phyloP scores from a whole-genome alignment of 2,797 vertebrate species.

The Poecile montanus region DNA sequence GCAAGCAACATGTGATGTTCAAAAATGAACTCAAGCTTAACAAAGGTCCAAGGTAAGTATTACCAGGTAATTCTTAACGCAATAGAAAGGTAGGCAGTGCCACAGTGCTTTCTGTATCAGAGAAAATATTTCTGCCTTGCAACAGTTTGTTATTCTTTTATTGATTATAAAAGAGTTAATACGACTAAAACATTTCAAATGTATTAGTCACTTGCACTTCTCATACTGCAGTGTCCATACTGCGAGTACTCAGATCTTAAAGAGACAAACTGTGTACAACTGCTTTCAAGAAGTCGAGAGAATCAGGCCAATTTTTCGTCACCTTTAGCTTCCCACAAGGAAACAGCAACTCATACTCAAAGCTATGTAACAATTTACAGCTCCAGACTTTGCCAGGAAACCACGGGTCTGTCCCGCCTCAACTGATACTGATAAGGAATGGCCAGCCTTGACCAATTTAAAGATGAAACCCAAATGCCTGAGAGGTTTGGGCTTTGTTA shows the following conservation, averaged over 20 bases:
- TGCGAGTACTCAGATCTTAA: neutral
- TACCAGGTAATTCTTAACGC: neutral
- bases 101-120: neutral
- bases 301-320: neutral
- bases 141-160: neutral
- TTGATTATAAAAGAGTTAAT: neutral
- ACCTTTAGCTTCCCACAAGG: neutral
- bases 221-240: neutral
- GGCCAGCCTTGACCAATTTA: neutral
- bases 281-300: neutral
- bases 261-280: neutral
- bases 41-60: neutral
- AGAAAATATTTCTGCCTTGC: neutral
- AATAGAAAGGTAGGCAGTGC: fast-evolving
- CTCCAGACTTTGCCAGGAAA: neutral
- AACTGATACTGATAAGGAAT: neutral
- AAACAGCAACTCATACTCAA: neutral
- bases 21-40: neutral
- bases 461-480: neutral
- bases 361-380: neutral
- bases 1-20: neutral
- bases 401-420: neutral
- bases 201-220: neutral
- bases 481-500: neutral
- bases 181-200: neutral